These are phyloP conservation scores for Sebastes variabilis DNA, from an alignment of 2,797 vertebrate genomes.

Conservation along the genomic window DNA sequence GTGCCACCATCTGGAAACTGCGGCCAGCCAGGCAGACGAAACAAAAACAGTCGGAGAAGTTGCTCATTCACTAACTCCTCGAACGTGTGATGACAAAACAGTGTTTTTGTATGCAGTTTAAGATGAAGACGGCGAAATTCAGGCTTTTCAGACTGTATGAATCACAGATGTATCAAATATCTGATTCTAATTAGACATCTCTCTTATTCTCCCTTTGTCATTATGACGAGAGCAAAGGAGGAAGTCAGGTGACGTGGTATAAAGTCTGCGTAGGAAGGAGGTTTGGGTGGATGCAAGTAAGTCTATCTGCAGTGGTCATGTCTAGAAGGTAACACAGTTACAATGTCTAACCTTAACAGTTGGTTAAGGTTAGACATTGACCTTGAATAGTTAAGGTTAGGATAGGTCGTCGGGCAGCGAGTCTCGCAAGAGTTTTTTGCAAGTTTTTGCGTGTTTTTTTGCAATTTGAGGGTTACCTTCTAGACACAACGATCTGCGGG, in stretches of 20 bases:
- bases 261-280: neutral
- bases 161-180: neutral
- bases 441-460: too few species aligned
- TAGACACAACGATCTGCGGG: neutral
- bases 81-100: neutral
- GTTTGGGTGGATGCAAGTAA: neutral
- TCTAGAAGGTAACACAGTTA: too few species aligned
- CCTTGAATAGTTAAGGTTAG: too few species aligned
- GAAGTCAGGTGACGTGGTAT: neutral
- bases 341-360: too few species aligned
- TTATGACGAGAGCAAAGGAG: neutral
- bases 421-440: too few species aligned
- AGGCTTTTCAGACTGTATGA: neutral
- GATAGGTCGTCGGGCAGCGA: too few species aligned
- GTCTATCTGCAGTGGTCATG: neutral
- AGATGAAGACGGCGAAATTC: neutral
- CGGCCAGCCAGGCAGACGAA: neutral
- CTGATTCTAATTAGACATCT: too few species aligned
- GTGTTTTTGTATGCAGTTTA: neutral
- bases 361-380: too few species aligned
- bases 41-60: slow-evolving; percentile 19
- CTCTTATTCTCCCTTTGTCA: neutral
- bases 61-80: slow-evolving; percentile 3
- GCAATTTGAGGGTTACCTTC: too few species aligned
- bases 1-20: slow-evolving; percentile 43